Evolutionary conservation across 2,797 vertebrate species (phyloP), one percentile per base, ranked within the genome.

Genomic region (Sparidentex hasta): DNA sequence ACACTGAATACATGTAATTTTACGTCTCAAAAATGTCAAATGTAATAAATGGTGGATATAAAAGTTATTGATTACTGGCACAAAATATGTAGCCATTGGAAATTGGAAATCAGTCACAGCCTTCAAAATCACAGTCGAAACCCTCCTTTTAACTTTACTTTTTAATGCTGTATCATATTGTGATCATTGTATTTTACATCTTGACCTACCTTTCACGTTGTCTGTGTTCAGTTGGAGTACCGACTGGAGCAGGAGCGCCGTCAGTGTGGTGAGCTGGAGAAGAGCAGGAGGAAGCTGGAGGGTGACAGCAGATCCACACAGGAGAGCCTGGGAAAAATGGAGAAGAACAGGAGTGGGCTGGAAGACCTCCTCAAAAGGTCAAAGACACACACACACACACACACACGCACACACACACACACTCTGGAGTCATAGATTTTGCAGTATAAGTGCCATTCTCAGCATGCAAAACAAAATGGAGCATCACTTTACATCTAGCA

Each of bases 361-460:
- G 95, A 96, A 46, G 95, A 96, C 17, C 79, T 95, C 56, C 86
- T 96, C 27, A 95, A 91, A 90, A 95, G 94, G 96, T 96, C 25
- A 82, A 44, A 66, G 23, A 23, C 3, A 0, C 0, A 0, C 2
- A 48, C 16, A 29, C 41, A 43, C 41, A 44, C 43, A 33, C 33
- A 38, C 33, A 38, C 33, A 38, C 33, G n/a, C n/a, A n/a, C n/a
- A 44, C 43, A 4, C 33, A 33, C 33, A 38, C 33, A 38, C 33
- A 38, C 33, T 7, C 33, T 38, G 2, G 8, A 16, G 13, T 33
- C 8, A 1, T 13, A 27, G 2, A 18, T 29, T 44, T 56, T 16
- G 44, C 13, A 51, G 6, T 1, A n/a, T 61, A 23, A 48, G 13
- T 46, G 54, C 20, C 9, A 4, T 48, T 23, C 33, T 47, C n/a